Percentiles rank a stretch among this genome's conserved stretches.
Evolutionary conservation across 2,888 invertebrate genomes (phyloP).

Genomic region (Luperina testacea): DNA sequence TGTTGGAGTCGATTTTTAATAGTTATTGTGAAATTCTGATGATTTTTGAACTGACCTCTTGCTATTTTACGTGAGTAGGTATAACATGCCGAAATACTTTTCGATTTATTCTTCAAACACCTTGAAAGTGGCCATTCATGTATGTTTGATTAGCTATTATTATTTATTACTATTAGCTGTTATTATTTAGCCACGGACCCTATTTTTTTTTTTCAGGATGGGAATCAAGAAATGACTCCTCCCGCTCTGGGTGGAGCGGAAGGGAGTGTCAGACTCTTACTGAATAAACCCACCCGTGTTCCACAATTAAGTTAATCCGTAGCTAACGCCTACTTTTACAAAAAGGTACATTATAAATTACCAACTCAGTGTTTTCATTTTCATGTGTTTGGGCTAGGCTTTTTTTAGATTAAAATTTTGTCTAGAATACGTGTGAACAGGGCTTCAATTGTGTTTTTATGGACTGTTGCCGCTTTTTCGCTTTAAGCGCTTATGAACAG

Average conservation of each 20-base stretch:
- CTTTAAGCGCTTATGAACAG: conserved; percentile 6
- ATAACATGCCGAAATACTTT: neutral
- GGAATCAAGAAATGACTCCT: too few species aligned
- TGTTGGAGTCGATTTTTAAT: neutral
- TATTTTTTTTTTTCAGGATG: too few species aligned
- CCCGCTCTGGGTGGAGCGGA: too few species aligned
- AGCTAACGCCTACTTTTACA: conserved; percentile 65
- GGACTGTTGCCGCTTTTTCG: neutral
- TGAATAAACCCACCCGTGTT: too few species aligned
- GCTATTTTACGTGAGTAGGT: neutral
- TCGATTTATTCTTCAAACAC: neutral
- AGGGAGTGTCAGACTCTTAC: too few species aligned
- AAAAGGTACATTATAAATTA: conserved; percentile 61
- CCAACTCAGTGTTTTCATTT: conserved; percentile 41
- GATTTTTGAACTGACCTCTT: neutral
- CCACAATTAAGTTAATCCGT: conserved; percentile 71
- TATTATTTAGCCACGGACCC: too few species aligned
- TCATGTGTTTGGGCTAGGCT: conserved; percentile 18
- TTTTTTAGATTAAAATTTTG: conserved; percentile 30
- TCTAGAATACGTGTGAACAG: conserved; percentile 27
- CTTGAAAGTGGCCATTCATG: neutral
- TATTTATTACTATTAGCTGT: too few species aligned
- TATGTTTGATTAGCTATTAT: too few species aligned
- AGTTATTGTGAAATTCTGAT: neutral
- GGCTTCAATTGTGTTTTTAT: conserved; percentile 15